A percentile compares a stretch with the other conserved stretches of the same genome.
These are phyloP conservation scores for Dicranocentrus wangi DNA, from an alignment of 2,888 invertebrate genomes.

Conservation along the genomic window DNA sequence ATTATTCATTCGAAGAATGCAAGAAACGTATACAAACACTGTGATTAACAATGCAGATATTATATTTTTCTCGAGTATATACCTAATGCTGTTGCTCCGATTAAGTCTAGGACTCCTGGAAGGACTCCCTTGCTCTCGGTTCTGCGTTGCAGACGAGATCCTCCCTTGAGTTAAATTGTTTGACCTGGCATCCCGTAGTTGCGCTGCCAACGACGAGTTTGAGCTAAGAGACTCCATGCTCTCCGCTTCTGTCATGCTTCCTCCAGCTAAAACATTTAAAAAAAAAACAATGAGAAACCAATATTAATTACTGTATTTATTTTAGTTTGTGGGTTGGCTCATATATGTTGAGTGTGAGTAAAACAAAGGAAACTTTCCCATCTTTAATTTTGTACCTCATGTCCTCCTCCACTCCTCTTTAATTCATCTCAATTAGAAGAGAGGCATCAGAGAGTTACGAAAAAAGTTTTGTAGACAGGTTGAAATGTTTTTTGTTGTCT, in stretches of 20 bases:
- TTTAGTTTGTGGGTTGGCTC: too few species aligned
- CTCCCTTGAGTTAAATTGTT: slow-evolving; percentile 81
- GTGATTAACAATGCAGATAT: too few species aligned
- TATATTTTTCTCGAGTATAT: slow-evolving; percentile 70
- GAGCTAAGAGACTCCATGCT: slow-evolving; percentile 81
- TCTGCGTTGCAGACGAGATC: slow-evolving; percentile 78
- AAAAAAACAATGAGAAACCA: slow-evolving; percentile 5
- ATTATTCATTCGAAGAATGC: too few species aligned
- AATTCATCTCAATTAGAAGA: too few species aligned
- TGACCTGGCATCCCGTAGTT: slow-evolving; percentile 83
- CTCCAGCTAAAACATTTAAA: slow-evolving; percentile 62
- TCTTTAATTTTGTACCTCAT: too few species aligned
- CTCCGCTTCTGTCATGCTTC: slow-evolving; percentile 90
- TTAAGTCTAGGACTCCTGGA: slow-evolving; percentile 80
- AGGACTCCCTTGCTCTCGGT: slow-evolving; percentile 74
- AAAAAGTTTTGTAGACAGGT: too few species aligned
- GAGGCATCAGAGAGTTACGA: too few species aligned
- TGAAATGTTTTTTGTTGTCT: too few species aligned
- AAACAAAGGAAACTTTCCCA: too few species aligned
- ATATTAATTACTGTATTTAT: background rate
- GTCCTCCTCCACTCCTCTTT: too few species aligned
- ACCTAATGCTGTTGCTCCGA: slow-evolving; percentile 95
- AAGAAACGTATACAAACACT: too few species aligned
- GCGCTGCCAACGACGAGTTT: slow-evolving; percentile 78
- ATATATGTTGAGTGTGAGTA: too few species aligned